Conservation (phyloP, 2,888 invertebrate species). For the Pyrrhosoma nymphula region DNA sequence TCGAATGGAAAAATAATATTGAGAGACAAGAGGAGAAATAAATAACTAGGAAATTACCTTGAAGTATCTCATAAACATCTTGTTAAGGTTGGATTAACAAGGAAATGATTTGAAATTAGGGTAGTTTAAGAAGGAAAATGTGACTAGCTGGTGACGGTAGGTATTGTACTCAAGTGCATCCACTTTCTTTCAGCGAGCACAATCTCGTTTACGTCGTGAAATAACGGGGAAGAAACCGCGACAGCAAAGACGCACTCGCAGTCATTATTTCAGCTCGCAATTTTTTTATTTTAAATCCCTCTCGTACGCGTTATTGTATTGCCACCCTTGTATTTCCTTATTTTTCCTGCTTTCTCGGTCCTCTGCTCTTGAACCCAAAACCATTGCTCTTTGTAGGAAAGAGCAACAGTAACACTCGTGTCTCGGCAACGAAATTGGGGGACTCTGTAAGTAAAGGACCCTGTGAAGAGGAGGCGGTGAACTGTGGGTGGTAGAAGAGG, state of each 20-base stretch:
- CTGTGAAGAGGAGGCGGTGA: background rate
- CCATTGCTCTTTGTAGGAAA: background rate
- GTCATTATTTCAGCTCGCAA: background rate
- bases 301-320: background rate
- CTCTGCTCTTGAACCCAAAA: background rate
- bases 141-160: background rate
- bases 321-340: background rate
- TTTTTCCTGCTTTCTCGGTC: background rate
- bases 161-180: background rate
- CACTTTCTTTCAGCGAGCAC: background rate
- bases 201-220: background rate
- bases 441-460: background rate
- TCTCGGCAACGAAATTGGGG: slow-evolving; percentile 38
- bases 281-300: background rate
- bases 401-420: slow-evolving; percentile 28
- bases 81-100: no score
- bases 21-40: no score
- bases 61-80: no score
- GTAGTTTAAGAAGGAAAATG: no score
- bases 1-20: no score
- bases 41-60: no score
- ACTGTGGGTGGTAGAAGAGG: background rate
- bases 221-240: background rate
- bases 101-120: no score
- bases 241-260: background rate